Evolutionary conservation across 2,888 invertebrate species (phyloP).

Genomic region (Lasioglossum pauxillum): DNA sequence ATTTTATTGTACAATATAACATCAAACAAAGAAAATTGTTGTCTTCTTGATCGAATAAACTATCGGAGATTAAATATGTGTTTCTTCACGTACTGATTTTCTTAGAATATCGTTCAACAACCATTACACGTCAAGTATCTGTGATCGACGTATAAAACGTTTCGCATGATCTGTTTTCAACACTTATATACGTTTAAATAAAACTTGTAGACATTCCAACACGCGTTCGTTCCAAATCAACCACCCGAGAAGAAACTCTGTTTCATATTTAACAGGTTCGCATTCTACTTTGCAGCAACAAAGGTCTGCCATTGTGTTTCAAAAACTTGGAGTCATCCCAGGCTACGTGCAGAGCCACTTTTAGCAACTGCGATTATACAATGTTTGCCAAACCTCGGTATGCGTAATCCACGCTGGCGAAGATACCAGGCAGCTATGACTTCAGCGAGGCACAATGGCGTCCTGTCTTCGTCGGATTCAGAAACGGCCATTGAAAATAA

Average conservation of each 20-base stretch:
- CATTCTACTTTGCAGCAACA: not conserved
- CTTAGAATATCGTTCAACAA: no score
- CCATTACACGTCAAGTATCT: no score
- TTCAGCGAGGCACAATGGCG: constrained; percentile 35
- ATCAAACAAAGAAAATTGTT: no score
- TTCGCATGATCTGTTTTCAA: no score
- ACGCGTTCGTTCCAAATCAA: not conserved
- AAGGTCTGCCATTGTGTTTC: not conserved
- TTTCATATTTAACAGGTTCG: not conserved
- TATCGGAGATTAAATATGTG: no score
- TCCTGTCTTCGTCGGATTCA: constrained; percentile 22
- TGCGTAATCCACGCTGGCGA: constrained; percentile 16
- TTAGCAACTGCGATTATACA: constrained; percentile 34
- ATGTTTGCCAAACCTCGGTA: constrained; percentile 27
- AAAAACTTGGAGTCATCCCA: constrained; percentile 15
- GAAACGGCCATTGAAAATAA: constrained; percentile 45
- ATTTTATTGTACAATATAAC: no score
- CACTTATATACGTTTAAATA: not conserved
- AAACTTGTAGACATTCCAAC: not conserved
- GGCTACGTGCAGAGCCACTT: constrained; percentile 20
- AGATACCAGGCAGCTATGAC: constrained; percentile 3
- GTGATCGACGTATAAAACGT: no score
- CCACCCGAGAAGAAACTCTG: not conserved
- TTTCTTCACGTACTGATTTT: no score
- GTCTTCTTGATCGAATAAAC: no score